Evolutionary conservation across 2,797 vertebrate species (phyloP).

Genomic region (Miopithecus talapoin): DNA sequence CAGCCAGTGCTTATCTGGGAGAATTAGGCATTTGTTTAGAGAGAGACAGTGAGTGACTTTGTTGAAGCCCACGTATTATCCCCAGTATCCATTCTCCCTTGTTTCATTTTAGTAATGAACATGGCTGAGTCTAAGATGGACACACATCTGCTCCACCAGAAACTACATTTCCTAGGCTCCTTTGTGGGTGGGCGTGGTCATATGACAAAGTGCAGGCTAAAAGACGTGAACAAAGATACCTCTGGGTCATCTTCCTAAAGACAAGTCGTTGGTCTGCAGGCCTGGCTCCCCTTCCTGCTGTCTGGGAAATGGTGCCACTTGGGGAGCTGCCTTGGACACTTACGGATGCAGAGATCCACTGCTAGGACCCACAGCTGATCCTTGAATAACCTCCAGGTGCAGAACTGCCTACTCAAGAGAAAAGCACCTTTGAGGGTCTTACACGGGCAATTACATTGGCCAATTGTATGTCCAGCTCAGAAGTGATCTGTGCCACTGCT

Average conservation of each 20-base stretch:
- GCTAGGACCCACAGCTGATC: background rate
- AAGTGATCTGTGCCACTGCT: background rate
- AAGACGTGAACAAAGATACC: background rate
- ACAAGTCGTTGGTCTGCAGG: background rate
- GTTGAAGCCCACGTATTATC: background rate
- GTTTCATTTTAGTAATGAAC: background rate
- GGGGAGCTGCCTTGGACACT: background rate
- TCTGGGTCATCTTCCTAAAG: background rate
- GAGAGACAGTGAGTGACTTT: too few species aligned
- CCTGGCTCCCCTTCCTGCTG: too few species aligned
- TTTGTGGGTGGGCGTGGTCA: background rate
- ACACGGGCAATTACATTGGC: background rate
- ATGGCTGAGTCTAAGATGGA: background rate
- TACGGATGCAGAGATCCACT: accelerated
- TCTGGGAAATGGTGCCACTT: background rate
- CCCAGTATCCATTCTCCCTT: background rate
- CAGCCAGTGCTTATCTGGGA: background rate
- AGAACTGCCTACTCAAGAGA: background rate
- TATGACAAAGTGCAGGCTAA: background rate
- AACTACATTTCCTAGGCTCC: background rate
- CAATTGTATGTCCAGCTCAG: background rate
- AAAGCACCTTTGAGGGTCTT: background rate
- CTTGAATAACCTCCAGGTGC: background rate
- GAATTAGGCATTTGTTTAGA: background rate
- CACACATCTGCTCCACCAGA: background rate